These are phyloP conservation scores for Phaedon cochleariae DNA, from an alignment of 2,888 invertebrate genomes.

Conservation along the genomic window DNA sequence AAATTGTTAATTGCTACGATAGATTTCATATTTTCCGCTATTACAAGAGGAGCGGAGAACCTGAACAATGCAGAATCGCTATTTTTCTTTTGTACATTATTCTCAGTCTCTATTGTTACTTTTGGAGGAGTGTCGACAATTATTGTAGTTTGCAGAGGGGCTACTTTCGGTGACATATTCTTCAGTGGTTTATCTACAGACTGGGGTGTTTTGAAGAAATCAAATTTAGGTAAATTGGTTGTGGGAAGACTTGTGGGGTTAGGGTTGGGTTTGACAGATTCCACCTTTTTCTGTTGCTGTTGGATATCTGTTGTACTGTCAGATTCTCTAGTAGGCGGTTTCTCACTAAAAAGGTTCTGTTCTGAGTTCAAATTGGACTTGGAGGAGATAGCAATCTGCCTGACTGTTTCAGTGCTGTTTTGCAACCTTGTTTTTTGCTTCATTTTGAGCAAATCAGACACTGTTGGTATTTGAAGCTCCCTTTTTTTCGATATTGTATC, in stretches of 20 bases:
- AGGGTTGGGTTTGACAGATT: not conserved
- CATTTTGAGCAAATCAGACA: constrained; percentile 70
- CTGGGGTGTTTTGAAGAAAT: constrained; percentile 59
- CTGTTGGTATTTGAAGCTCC: constrained; percentile 71
- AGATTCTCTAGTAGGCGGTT: constrained; percentile 44
- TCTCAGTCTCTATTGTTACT: constrained; percentile 33
- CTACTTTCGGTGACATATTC: not conserved
- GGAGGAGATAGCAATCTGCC: constrained; percentile 68
- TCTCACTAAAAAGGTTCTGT: not conserved
- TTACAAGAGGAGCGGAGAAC: constrained; percentile 65
- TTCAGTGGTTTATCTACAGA: constrained; percentile 9
- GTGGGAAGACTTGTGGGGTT: constrained; percentile 60
- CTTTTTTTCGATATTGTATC: constrained; percentile 53
- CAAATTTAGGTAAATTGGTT: constrained; percentile 67
- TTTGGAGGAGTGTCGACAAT: constrained; percentile 4
- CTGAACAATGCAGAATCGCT: constrained; percentile 50
- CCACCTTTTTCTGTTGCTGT: not conserved
- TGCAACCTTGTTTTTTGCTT: constrained; percentile 69
- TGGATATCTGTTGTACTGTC: not conserved
- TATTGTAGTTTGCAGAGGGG: not conserved
- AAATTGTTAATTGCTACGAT: constrained; percentile 65
- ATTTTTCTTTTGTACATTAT: constrained; percentile 30
- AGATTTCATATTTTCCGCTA: constrained; percentile 59
- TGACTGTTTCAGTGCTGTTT: constrained; percentile 69
- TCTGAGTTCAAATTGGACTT: constrained; percentile 60